Conservation (phyloP, 1,140 invertebrate species). For the Mactra quadrangularis region DNA sequence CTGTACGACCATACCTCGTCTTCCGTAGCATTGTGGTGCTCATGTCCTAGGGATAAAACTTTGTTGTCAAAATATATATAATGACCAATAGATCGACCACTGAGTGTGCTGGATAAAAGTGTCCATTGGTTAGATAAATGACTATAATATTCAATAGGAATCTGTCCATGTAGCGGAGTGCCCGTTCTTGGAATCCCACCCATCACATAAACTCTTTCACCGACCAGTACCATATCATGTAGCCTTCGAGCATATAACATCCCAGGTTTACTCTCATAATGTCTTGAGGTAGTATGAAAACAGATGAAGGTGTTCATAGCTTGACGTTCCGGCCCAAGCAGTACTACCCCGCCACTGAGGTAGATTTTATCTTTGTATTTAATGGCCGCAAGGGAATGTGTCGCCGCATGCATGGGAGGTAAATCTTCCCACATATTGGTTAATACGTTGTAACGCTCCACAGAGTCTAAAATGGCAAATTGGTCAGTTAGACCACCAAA, state of each 20-base stretch:
- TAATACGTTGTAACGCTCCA: conserved; percentile 92
- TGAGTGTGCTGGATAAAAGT: conserved; percentile 79
- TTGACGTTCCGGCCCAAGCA: conserved; percentile 75
- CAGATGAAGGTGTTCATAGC: conserved; percentile 78
- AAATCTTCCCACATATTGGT: conserved; percentile 91
- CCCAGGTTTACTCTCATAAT: conserved; percentile 76
- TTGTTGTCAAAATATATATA: conserved; percentile 77
- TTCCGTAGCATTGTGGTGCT: conserved; percentile 81
- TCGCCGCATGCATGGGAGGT: conserved; percentile 87
- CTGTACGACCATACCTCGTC: conserved; percentile 82
- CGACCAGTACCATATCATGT: conserved; percentile 80
- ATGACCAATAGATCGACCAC: conserved; percentile 82
- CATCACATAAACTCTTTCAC: conserved; percentile 78
- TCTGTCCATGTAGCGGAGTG: conserved; percentile 78
- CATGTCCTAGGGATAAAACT: conserved; percentile 81
- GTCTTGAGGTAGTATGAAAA: conserved; percentile 73
- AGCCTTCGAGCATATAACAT: conserved; percentile 82
- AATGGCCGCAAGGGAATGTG: conserved; percentile 79
- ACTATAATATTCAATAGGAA: conserved; percentile 81
- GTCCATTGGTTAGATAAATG: conserved; percentile 81
- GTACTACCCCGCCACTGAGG: conserved; percentile 78
- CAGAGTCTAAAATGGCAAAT: conserved; percentile 92
- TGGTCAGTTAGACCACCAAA: conserved; percentile 97
- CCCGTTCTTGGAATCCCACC: conserved; percentile 81
- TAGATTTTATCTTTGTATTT: conserved; percentile 76